These are phyloP conservation scores for Apamea sordens DNA, from an alignment of 2,888 invertebrate genomes.

Conservation along the genomic window DNA sequence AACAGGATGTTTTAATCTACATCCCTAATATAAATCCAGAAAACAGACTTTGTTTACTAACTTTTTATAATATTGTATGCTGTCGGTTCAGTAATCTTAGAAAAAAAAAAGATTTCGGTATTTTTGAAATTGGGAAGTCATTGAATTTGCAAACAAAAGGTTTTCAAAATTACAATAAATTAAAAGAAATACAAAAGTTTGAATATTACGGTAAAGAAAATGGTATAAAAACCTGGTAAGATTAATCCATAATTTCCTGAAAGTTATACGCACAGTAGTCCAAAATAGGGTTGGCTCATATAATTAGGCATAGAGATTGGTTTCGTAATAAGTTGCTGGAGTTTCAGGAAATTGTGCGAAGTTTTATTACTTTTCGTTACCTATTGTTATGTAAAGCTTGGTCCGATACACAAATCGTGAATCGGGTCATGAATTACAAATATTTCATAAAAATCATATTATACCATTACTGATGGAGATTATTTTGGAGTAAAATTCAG, in stretches of 20 bases:
- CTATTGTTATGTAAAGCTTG: slow-evolving; percentile 29
- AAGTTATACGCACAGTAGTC: neutral
- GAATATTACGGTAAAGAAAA: neutral
- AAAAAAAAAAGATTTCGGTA: neutral
- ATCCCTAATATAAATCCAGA: neutral
- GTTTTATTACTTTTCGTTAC: slow-evolving; percentile 43
- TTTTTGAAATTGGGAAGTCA: neutral
- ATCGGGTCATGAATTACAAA: neutral
- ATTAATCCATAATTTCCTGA: neutral
- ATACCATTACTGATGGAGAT: neutral
- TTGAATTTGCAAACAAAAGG: neutral
- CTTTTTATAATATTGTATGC: neutral
- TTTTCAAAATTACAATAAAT: neutral
- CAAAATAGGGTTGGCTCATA: slow-evolving; percentile 26
- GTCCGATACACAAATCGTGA: neutral
- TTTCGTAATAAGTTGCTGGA: slow-evolving; percentile 32
- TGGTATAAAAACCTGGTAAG: neutral
- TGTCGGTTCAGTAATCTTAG: too few relatives aligned
- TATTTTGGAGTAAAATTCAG: neutral
- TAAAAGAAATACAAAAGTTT: neutral
- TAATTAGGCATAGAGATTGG: slow-evolving; percentile 36
- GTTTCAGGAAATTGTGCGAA: slow-evolving; percentile 52
- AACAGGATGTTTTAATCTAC: neutral
- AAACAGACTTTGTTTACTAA: neutral
- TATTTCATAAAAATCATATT: neutral